Evolutionary conservation across 2,113 vertebrate species (phyloP), one percentile per base, ranked within the genome.

Genomic region (Hymenochirus boettgeri): DNA sequence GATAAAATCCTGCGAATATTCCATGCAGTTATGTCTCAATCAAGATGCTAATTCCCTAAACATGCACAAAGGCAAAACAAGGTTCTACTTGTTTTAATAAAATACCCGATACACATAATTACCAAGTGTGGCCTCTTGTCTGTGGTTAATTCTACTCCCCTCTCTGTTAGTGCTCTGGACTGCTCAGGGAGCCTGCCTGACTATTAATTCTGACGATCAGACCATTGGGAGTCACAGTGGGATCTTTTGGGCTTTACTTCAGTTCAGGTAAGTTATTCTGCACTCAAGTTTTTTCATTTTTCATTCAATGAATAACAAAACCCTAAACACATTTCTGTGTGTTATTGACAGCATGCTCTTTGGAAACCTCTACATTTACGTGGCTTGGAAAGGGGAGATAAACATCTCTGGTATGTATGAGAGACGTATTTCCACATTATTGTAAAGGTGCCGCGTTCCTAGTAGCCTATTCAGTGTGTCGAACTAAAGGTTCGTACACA

Each of bases 221-320:
- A 95, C 91, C 26, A 97, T 99, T n/a, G 95, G 95, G 10, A 89
- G 95, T 24, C 97, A 99, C 79, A 99, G 95, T 52, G 96, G 96
- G 0, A 88, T 99, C 25, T 99, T 99, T 63, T 99, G 96, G 96
- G 93, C 96, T 0, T 86, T 99, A 48, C 75, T 99, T 24, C 96
- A 99, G 72, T 97, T 83, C 70, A 98, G 95, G 96, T 98, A 76
- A 27, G 57, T 8, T 2, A 11, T 65, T 47, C 25, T 63, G 18
- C 10, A 35, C 33, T 7, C n/a, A n/a, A n/a, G n/a, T 48, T 48
- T 48, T 10, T 13, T 25, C 27, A 4, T 26, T 53, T 53, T 5
- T 53, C 10, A 21, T 13, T 24, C 2, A 9, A 12, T 35, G 8
- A 3, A 35, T 12, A 15, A 42, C 8, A 12, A 18, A 9, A 19